These are phyloP conservation scores for Podargus strigoides DNA, from an alignment of 2,797 vertebrate genomes.

Conservation along the genomic window DNA sequence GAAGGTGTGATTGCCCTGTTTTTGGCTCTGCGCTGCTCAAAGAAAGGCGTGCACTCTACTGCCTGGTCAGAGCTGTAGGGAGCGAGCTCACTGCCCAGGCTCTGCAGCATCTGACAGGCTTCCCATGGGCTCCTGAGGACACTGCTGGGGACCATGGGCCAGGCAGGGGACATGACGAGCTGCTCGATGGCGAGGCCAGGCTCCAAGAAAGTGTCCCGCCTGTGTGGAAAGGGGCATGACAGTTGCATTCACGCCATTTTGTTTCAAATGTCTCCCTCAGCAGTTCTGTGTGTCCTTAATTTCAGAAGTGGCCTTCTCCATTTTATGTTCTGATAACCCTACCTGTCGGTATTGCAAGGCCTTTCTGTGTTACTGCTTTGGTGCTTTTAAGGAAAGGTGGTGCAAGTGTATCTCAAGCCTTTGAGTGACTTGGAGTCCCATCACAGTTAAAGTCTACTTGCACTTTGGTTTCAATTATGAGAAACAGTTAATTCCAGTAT, in stretches of 20 bases:
- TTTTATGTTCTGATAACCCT: not conserved
- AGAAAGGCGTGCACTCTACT: not conserved
- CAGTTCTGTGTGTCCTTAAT: not conserved
- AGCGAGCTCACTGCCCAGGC: not conserved
- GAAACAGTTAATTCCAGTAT: not conserved
- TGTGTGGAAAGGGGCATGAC: not conserved
- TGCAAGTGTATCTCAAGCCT: not conserved
- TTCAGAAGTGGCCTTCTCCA: not conserved
- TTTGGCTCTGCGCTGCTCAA: not conserved
- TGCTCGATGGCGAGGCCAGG: not conserved
- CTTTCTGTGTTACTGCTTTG: not conserved
- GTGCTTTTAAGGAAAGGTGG: not conserved
- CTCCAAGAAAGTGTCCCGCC: rapidly evolving
- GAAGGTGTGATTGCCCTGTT: not conserved
- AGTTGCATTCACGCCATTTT: rapidly evolving
- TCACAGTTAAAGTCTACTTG: not conserved
- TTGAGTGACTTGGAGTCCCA: not conserved
- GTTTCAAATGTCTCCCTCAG: not conserved
- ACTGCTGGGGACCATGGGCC: not conserved
- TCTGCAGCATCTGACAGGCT: not conserved
- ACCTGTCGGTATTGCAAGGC: not conserved
- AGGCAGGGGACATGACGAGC: not conserved
- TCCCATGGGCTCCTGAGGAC: not conserved
- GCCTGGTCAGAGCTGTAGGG: not conserved
- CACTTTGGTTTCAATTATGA: not conserved